phyloP scores from a whole-genome alignment of 2,113 vertebrate species.

The Periophthalmus modestus region DNA sequence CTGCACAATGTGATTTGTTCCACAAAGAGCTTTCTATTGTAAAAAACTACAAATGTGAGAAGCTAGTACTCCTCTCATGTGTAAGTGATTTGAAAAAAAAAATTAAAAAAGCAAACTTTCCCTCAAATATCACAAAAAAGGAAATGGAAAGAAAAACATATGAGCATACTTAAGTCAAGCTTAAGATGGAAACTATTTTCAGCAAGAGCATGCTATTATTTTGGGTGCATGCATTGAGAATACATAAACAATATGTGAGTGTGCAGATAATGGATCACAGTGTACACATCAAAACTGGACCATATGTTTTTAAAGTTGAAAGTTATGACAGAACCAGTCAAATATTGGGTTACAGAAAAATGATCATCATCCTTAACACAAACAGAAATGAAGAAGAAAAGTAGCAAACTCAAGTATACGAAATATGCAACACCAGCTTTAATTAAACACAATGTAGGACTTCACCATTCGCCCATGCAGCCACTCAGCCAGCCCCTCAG shows the following conservation, averaged over 20 bases:
- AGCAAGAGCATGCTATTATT: constrained; percentile 39
- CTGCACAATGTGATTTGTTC: background rate
- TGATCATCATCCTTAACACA: background rate
- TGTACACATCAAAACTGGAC: constrained; percentile 9
- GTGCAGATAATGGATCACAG: background rate
- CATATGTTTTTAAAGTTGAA: background rate
- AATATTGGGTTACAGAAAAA: background rate
- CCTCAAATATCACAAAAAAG: constrained; percentile 38
- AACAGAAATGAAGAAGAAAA: no score
- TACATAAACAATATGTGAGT: constrained; percentile 30
- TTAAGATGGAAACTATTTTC: constrained; percentile 55
- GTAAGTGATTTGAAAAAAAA: constrained; percentile 41
- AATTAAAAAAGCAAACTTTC: constrained; percentile 46
- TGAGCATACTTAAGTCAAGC: background rate
- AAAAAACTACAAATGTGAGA: background rate
- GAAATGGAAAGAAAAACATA: constrained; percentile 31
- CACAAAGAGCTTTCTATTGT: background rate
- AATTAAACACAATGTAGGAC: background rate
- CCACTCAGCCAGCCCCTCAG: constrained; percentile 86
- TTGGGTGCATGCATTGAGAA: constrained; percentile 41
- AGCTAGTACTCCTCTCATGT: constrained; percentile 27
- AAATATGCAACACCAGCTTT: background rate
- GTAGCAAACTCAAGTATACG: background rate
- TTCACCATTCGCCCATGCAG: constrained; percentile 88
- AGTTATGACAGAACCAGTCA: background rate